phyloP scores from a whole-genome alignment of 2,888 invertebrate genomes.

The Thymelicus sylvestris region DNA sequence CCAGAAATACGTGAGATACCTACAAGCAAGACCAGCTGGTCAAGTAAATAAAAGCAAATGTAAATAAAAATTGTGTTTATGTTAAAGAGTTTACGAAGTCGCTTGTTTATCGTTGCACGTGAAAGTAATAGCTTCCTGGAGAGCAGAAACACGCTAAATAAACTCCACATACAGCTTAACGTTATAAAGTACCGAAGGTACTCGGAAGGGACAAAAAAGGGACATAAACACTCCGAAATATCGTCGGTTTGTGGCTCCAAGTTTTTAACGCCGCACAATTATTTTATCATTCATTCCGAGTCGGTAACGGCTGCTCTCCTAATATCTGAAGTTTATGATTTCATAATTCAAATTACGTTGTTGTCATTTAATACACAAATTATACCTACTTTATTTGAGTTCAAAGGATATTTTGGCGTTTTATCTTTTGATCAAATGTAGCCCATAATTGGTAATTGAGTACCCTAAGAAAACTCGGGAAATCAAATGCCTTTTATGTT shows the following conservation, averaged over 20 bases:
- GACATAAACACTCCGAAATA: conserved; percentile 25
- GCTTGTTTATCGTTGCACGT: conserved; percentile 7
- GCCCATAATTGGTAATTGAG: conserved; percentile 13
- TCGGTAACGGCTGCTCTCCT: conserved; percentile 32
- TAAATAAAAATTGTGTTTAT: conserved; percentile 4
- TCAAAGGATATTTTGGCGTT: conserved; percentile 23
- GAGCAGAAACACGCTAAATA: conserved; percentile 20
- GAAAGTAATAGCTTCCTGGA: conserved; percentile 12
- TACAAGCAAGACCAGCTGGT: not conserved
- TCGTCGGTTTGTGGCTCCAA: conserved; percentile 15
- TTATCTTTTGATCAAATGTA: conserved; percentile 25
- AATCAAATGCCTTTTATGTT: conserved; percentile 12
- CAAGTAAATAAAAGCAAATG: not conserved
- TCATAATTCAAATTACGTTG: conserved; percentile 16
- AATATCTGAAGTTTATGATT: conserved; percentile 32
- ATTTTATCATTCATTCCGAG: conserved; percentile 34
- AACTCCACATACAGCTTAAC: conserved; percentile 11
- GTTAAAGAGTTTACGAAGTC: conserved; percentile 8
- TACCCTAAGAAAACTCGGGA: conserved; percentile 5
- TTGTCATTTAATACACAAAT: conserved; percentile 33
- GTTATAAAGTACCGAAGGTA: conserved; percentile 14
- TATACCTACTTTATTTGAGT: conserved; percentile 8
- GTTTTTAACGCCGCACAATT: conserved; percentile 31
- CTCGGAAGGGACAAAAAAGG: conserved; percentile 21
- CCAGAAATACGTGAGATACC: no score